These are phyloP conservation scores for Cynoglossus semilaevis DNA, from an alignment of 2,113 vertebrate genomes.

Conservation along the genomic window DNA sequence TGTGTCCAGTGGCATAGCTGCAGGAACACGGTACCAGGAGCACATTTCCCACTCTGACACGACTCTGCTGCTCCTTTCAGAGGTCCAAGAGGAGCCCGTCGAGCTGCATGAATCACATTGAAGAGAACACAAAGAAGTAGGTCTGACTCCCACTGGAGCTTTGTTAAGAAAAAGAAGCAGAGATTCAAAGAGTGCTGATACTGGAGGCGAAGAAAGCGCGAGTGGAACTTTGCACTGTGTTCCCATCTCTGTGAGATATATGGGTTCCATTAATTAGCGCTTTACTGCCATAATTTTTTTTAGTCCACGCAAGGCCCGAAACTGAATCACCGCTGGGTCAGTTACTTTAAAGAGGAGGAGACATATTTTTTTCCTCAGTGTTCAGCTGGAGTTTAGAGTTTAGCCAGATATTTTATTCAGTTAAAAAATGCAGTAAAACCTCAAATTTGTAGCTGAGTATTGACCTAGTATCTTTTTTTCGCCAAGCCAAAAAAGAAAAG, in stretches of 20 bases:
- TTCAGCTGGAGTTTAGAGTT: too few species aligned
- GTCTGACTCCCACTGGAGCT: slow-evolving; percentile 62
- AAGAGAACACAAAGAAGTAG: slow-evolving; percentile 89
- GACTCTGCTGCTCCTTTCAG: slow-evolving; percentile 68
- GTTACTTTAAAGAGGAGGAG: not conserved
- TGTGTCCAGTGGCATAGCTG: not conserved
- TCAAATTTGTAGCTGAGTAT: too few species aligned
- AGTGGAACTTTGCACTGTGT: slow-evolving; percentile 11
- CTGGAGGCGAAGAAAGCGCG: slow-evolving; percentile 2
- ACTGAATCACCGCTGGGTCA: not conserved
- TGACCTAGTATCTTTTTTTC: too few species aligned
- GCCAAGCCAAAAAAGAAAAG: too few species aligned
- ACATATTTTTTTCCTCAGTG: not conserved
- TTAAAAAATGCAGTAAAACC: too few species aligned
- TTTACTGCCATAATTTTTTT: not conserved
- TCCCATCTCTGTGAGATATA: slow-evolving; percentile 6
- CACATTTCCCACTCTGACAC: slow-evolving; percentile 29
- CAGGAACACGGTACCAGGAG: not conserved
- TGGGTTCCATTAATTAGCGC: slow-evolving; percentile 7
- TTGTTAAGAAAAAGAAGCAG: slow-evolving; percentile 27
- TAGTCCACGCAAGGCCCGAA: not conserved
- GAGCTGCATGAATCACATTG: slow-evolving; percentile 75
- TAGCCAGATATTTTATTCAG: too few species aligned
- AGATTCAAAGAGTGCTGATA: slow-evolving; percentile 7
- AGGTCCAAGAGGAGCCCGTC: slow-evolving; percentile 71